Percentiles rank a stretch among this genome's conserved stretches.
phyloP scores from a whole-genome alignment of 2,888 invertebrate genomes.

The Pristionchus entomophagus region DNA sequence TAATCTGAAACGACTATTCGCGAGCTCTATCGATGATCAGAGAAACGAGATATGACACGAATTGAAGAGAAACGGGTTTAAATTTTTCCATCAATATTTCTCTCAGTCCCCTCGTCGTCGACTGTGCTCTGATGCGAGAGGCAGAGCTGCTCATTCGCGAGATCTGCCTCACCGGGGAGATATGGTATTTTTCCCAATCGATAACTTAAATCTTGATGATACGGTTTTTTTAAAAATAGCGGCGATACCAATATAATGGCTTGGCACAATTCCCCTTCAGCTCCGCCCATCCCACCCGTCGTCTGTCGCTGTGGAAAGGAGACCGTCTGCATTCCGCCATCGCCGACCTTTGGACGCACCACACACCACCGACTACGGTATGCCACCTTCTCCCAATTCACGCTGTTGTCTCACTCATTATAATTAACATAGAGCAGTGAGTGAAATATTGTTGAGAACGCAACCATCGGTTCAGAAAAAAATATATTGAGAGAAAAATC shows the following conservation, averaged over 20 bases:
- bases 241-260: neutral
- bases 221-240: too few relatives aligned
- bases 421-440: too few relatives aligned
- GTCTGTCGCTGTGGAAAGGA: conserved; percentile 17
- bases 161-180: conserved; percentile 1
- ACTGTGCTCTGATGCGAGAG: neutral
- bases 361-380: neutral
- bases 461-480: too few relatives aligned
- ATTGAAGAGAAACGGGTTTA: too few relatives aligned
- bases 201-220: neutral
- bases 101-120: neutral
- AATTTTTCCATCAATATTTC: neutral
- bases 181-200: neutral
- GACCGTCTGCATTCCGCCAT: conserved; percentile 13
- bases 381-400: neutral
- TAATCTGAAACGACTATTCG: neutral
- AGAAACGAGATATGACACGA: neutral
- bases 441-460: too few relatives aligned
- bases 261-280: neutral
- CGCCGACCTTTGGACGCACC: conserved; percentile 20
- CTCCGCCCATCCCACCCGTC: neutral
- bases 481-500: too few relatives aligned
- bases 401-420: too few relatives aligned
- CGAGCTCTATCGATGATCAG: neutral
- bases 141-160: neutral